These are phyloP conservation scores for Sisor rabdophorus DNA, from an alignment of 2,113 vertebrate genomes.

Conservation along the genomic window DNA sequence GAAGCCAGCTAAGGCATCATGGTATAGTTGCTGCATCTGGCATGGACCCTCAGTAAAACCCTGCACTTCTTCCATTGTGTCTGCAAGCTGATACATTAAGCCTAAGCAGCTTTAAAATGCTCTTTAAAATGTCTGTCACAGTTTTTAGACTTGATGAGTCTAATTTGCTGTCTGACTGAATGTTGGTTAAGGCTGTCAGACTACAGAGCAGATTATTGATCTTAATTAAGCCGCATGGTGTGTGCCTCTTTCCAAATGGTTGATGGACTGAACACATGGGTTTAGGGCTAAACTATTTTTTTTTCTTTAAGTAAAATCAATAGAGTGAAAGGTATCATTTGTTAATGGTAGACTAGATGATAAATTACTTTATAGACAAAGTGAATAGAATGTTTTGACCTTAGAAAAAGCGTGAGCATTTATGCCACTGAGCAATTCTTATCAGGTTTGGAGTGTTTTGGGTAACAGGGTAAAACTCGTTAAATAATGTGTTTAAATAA, in stretches of 20 bases:
- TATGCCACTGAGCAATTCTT: neutral
- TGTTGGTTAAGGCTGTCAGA: neutral
- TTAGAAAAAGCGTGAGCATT: neutral
- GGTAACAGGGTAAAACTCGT: constrained; percentile 25
- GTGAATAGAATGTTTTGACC: neutral
- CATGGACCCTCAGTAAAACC: constrained; percentile 68
- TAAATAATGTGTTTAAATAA: neutral
- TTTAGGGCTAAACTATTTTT: constrained; percentile 18
- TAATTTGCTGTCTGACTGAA: constrained; percentile 12
- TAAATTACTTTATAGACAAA: neutral
- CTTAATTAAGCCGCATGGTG: neutral
- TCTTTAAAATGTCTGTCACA: neutral
- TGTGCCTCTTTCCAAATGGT: constrained; percentile 3
- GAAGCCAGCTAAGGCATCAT: constrained; percentile 73
- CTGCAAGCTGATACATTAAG: neutral
- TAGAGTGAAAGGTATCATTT: constrained; percentile 8
- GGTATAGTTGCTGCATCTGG: constrained; percentile 73
- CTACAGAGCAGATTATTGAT: constrained; percentile 2
- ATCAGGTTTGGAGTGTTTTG: neutral
- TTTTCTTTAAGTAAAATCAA: constrained; percentile 12
- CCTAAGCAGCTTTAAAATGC: no score
- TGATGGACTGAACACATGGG: neutral
- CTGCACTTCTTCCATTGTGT: neutral
- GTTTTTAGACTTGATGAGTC: neutral
- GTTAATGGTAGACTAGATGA: neutral